phyloP scores from a whole-genome alignment of 2,797 vertebrate species.

The Scomberomorus guttatus region DNA sequence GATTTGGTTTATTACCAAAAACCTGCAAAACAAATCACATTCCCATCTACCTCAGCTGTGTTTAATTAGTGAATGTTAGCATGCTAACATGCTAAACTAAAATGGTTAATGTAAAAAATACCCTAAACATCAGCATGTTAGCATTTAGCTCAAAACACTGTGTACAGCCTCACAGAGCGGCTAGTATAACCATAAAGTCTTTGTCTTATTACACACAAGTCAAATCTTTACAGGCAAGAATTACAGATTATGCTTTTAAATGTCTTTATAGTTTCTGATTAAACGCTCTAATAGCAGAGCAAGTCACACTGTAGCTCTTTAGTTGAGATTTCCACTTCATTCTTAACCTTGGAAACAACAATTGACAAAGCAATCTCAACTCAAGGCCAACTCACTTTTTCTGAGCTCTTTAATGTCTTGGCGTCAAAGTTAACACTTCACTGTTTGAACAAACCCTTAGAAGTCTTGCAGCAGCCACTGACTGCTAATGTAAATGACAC shows the following conservation, averaged over 20 bases:
- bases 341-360: too few relatives aligned
- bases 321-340: background rate
- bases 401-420: slow-evolving; percentile 21
- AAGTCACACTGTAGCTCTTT: background rate
- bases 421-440: slow-evolving; percentile 37
- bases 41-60: background rate
- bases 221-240: background rate
- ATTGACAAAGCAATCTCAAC: too few relatives aligned
- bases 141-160: background rate
- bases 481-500: slow-evolving; percentile 40
- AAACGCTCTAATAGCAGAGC: background rate
- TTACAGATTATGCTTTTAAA: background rate
- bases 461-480: slow-evolving; percentile 10
- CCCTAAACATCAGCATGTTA: background rate
- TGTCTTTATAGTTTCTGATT: background rate
- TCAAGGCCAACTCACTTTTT: slow-evolving; percentile 2
- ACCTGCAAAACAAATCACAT: background rate
- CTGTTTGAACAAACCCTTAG: slow-evolving; percentile 42
- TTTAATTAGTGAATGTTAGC: too few relatives aligned
- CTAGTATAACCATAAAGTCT: too few relatives aligned
- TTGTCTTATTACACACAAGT: too few relatives aligned
- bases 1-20: background rate
- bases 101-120: background rate
- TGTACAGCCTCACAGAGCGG: background rate
- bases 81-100: background rate